A percentile compares a stretch with the other conserved stretches of the same genome.
Evolutionary conservation across 2,888 invertebrate genomes (phyloP).

Genomic region (Coenonympha arcania): DNA sequence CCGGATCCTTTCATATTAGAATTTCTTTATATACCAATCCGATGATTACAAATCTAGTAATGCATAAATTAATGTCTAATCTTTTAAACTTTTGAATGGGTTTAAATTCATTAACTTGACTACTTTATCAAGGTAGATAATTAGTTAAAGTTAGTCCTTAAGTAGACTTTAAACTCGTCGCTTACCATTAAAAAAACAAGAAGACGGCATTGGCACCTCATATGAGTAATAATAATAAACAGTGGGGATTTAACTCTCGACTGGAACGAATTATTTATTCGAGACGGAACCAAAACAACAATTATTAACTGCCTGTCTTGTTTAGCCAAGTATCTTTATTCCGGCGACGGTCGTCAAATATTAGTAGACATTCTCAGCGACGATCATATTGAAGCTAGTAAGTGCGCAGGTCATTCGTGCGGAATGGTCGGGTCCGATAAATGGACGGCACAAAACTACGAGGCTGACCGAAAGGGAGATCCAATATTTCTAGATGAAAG

Average conservation of each 20-base stretch:
- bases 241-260: conserved; percentile 1
- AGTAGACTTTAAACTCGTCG: not conserved
- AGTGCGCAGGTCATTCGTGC: conserved; percentile 14
- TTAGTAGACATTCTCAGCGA: conserved; percentile 18
- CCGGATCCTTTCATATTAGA: no score
- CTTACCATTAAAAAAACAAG: not conserved
- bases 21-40: no score
- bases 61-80: no score
- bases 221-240: not conserved
- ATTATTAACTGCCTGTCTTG: conserved; percentile 26
- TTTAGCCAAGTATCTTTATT: conserved; percentile 31
- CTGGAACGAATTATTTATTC: conserved; percentile 9
- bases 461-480: conserved; percentile 7
- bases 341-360: conserved; percentile 31
- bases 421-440: conserved; percentile 3
- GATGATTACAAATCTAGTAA: no score
- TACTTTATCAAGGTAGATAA: no score
- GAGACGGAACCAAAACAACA: conserved; percentile 6
- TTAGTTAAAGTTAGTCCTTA: no score
- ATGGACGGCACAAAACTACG: not conserved
- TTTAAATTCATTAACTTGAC: no score
- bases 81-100: no score
- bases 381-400: conserved; percentile 15
- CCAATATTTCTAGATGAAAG: not conserved
- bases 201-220: not conserved